A percentile compares a stretch with the other conserved stretches of the same genome.
These are phyloP conservation scores for Sceloporus tristichus DNA, from an alignment of 2,113 vertebrate genomes.

Conservation along the genomic window DNA sequence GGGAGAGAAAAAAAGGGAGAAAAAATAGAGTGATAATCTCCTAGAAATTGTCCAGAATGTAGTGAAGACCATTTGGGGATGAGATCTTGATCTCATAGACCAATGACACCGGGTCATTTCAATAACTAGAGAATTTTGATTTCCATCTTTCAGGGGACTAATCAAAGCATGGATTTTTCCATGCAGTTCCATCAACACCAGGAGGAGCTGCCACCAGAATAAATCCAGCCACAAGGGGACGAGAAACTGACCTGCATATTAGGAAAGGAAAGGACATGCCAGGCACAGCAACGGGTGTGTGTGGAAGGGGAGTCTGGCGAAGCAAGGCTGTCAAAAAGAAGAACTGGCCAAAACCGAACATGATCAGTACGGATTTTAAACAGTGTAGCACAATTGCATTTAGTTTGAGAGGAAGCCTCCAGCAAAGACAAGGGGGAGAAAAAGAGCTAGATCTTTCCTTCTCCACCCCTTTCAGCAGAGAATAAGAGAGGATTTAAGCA, in stretches of 20 bases:
- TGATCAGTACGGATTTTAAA: background rate
- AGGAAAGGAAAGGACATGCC: slow-evolving; percentile 22
- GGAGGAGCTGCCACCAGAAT: slow-evolving; percentile 17
- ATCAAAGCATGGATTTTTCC: background rate
- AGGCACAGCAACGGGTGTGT: background rate
- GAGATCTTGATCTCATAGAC: background rate
- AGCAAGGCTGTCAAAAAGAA: background rate
- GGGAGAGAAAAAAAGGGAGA: background rate
- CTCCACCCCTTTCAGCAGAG: background rate
- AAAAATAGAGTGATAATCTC: background rate
- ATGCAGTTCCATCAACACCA: background rate
- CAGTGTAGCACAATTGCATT: too few relatives aligned
- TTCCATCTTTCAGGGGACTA: background rate
- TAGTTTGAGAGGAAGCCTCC: background rate
- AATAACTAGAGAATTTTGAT: slow-evolving; percentile 1
- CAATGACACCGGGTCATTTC: rapidly evolving
- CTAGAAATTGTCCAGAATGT: background rate
- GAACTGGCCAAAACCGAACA: background rate
- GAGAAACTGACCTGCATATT: slow-evolving; percentile 22
- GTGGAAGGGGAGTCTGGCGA: background rate
- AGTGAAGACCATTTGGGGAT: background rate
- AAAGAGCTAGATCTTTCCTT: background rate
- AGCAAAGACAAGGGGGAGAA: background rate
- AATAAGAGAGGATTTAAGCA: background rate
- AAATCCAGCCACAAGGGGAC: background rate